Evolutionary conservation across 2,888 invertebrate genomes (phyloP), one percentile per base, ranked within the genome.

Genomic region (Dyspetes luteomarginatus): DNA sequence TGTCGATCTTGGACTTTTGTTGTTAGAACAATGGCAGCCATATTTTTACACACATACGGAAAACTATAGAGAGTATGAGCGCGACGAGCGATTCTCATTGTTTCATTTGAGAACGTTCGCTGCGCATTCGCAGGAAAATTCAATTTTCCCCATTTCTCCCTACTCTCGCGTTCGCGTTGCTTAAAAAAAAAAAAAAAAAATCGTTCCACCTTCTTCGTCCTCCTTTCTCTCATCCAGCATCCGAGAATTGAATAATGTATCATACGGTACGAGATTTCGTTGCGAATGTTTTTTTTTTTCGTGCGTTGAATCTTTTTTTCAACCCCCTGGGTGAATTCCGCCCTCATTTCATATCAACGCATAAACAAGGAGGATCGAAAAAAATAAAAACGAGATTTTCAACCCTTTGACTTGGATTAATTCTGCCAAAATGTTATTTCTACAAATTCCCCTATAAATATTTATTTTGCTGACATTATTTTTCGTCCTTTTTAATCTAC

Each of bases 101-200:
- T 76, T 67, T 75, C 43, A 76, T 52, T 69, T 28, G 41, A 48
- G 72, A 71, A 72, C 60, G 74, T 73, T 45, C 62, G 67, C 52
- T 67, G 75, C 36, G 36, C 65, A 72, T 68, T 67, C 48, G 71
- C 12, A 55, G 43, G 30, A 76, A 72, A 80, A 80, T 41, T 80
- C 76, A 72, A 80, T 80, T 80, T 76, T 64, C 68, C 58, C 45
- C 62, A 43, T 24, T 28, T 26, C 77, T 73, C 48, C 43, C 28
- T 3, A 4, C 15, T 48, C 48, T n/a, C 48, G 12, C 45, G 45
- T n/a, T 41, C 56, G 19, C 71, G 52, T 45, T 28, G 41, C 41
- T 43, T 28, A 30, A 26, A 26, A 26, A 43, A 62, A 62, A 36
- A 41, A 55, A 48, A 72, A 78, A 26, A 45, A 30, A 36, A 48